Conservation (phyloP, 2,888 invertebrate species). For the Myathropa florea region DNA sequence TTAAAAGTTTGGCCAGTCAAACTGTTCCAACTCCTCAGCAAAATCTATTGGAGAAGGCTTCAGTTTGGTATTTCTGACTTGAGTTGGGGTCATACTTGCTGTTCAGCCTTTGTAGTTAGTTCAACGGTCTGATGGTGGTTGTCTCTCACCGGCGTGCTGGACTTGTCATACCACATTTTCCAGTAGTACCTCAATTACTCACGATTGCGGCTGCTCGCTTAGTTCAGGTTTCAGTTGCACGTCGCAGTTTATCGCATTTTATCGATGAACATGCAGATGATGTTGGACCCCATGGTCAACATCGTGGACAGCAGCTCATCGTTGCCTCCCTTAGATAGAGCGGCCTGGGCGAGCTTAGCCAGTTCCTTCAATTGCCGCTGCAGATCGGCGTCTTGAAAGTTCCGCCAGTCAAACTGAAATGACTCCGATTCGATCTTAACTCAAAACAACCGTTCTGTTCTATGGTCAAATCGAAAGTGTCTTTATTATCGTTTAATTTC, state of each 20-base stretch:
- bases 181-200: slow-evolving; percentile 90
- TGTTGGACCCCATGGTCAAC: slow-evolving; percentile 88
- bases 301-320: slow-evolving; percentile 84
- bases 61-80: not conserved
- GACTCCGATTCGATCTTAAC: too few species aligned
- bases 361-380: slow-evolving; percentile 89
- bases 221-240: slow-evolving; percentile 89
- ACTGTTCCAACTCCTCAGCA: too few species aligned
- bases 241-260: slow-evolving; percentile 85
- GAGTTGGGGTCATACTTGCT: slow-evolving; percentile 80
- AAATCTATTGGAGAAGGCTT: slow-evolving; percentile 82
- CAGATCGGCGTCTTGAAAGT: slow-evolving; percentile 85
- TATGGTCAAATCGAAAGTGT: too few species aligned
- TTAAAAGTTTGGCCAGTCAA: slow-evolving; percentile 87
- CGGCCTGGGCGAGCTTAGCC: slow-evolving; percentile 87
- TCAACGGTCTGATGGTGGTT: slow-evolving; percentile 86
- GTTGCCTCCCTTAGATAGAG: slow-evolving; percentile 87
- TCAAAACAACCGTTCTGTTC: too few species aligned
- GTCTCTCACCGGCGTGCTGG: slow-evolving; percentile 84
- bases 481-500: too few species aligned
- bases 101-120: slow-evolving; percentile 87
- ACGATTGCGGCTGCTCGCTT: slow-evolving; percentile 86
- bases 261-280: slow-evolving; percentile 88
- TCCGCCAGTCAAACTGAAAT: slow-evolving; percentile 88
- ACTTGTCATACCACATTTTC: slow-evolving; percentile 89